phyloP scores from a whole-genome alignment of 1,140 invertebrate genomes.

The Drosophila pseudoananassae region DNA sequence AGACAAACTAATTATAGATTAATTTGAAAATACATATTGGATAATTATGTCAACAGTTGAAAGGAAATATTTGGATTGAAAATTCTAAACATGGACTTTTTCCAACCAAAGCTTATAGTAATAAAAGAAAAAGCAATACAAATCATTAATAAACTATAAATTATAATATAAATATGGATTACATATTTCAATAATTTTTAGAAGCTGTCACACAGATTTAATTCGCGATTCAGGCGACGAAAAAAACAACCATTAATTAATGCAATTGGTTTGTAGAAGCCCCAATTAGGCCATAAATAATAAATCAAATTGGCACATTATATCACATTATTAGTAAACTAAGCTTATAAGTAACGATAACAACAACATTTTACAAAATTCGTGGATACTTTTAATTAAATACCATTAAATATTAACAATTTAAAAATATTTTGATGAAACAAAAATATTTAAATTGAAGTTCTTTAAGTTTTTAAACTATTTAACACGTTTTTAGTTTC shows the following conservation, averaged over 20 bases:
- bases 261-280: neutral
- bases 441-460: neutral
- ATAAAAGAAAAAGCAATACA: too few species aligned
- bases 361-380: neutral
- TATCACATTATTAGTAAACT: neutral
- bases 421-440: too few species aligned
- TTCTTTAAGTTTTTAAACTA: too few species aligned
- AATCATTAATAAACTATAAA: too few species aligned
- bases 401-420: neutral
- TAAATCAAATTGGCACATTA: neutral
- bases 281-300: conserved; percentile 1
- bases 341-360: neutral
- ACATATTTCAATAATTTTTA: neutral
- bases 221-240: neutral
- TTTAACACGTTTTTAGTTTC: neutral
- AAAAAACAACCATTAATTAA: neutral
- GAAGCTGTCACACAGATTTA: neutral
- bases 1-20: neutral
- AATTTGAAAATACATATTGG: neutral
- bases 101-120: neutral
- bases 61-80: neutral
- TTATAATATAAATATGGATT: too few species aligned
- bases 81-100: neutral
- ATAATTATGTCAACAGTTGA: neutral
- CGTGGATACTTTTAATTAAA: too few species aligned